A percentile compares a stretch with the other conserved stretches of the same genome.
Evolutionary conservation across 2,888 invertebrate species (phyloP).

Genomic region (Rhopalosiphum nymphaeae): DNA sequence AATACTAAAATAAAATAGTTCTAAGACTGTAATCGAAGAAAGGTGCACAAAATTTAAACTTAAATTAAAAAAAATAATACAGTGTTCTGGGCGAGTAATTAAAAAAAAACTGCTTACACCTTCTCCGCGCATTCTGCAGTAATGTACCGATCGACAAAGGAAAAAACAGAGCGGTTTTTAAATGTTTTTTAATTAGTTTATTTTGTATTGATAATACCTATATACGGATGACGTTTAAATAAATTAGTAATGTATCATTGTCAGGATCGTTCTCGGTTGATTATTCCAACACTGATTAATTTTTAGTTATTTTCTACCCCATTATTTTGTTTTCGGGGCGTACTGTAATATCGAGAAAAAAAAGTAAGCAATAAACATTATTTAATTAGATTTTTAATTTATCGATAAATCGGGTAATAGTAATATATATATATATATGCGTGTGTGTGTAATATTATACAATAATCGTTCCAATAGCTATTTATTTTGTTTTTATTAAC

Average conservation of each 20-base stretch:
- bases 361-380: conserved; percentile 4
- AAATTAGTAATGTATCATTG: conserved; percentile 31
- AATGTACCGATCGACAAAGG: background rate
- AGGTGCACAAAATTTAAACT: background rate
- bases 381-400: conserved; percentile 24
- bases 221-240: conserved; percentile 3
- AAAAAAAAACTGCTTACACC: background rate
- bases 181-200: conserved; percentile 7
- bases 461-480: background rate
- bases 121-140: background rate
- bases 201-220: background rate
- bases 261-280: background rate
- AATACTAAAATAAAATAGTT: background rate
- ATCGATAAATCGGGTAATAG: background rate
- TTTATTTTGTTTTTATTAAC: background rate
- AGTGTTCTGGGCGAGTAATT: background rate
- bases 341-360: background rate
- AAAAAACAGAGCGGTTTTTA: background rate
- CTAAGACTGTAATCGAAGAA: background rate
- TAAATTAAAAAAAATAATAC: background rate
- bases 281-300: conserved; percentile 11
- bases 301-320: background rate
- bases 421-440: background rate
- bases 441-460: background rate
- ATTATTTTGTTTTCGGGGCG: background rate